Evolutionary conservation across 2,113 vertebrate genomes (phyloP).

Genomic region (Ophiodon elongatus): DNA sequence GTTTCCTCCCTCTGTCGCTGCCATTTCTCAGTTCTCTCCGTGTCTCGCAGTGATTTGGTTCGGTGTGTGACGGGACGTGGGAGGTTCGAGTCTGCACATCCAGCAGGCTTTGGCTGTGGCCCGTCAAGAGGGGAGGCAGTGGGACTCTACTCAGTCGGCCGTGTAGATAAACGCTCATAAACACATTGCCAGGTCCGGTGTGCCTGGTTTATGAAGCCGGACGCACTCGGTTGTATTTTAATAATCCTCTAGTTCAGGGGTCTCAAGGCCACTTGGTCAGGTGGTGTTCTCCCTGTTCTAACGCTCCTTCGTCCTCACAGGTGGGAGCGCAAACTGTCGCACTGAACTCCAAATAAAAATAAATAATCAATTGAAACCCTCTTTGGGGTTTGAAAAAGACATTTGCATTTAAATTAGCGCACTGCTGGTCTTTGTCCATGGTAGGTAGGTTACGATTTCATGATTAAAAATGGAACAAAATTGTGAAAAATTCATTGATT

Average conservation of each 20-base stretch:
- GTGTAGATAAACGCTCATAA: too few relatives aligned
- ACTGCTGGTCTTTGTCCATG: neutral
- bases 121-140: slow-evolving; percentile 30
- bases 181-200: neutral
- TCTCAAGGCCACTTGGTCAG: slow-evolving; percentile 15
- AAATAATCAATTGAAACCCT: neutral
- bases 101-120: slow-evolving; percentile 75
- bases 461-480: neutral
- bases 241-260: slow-evolving; percentile 10
- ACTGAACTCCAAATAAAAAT: too few relatives aligned
- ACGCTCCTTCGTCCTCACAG: neutral
- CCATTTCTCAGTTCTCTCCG: slow-evolving; percentile 26
- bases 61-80: slow-evolving; percentile 42
- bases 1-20: slow-evolving; percentile 29
- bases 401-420: neutral
- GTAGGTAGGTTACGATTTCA: neutral
- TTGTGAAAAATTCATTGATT: neutral
- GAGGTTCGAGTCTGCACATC: slow-evolving; percentile 36
- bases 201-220: neutral
- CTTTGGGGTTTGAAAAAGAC: neutral
- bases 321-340: neutral
- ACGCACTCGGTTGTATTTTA: neutral
- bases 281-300: neutral
- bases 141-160: neutral
- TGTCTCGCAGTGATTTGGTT: slow-evolving; percentile 76